Percentiles rank a stretch among this genome's conserved stretches.
phyloP scores from a whole-genome alignment of 2,888 invertebrate species.

The Ctenicera cuprea region DNA sequence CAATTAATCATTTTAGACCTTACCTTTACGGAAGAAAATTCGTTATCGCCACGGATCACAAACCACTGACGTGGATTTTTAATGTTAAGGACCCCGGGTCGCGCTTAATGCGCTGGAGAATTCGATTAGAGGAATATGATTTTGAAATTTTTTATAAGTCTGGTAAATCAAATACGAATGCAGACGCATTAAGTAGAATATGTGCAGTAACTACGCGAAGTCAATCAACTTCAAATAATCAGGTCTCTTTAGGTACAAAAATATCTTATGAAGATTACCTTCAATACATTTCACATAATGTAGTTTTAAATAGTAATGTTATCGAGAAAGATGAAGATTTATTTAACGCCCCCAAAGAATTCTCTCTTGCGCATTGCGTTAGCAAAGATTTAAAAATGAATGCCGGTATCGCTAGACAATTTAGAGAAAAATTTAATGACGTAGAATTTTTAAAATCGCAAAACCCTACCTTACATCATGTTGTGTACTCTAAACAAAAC shows the following conservation, averaged over 20 bases:
- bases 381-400: too few species aligned
- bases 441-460: too few species aligned
- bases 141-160: constrained; percentile 62
- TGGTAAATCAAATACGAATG: constrained; percentile 61
- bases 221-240: background rate
- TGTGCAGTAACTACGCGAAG: background rate
- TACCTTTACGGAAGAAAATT: constrained; percentile 65
- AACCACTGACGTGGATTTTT: constrained; percentile 59
- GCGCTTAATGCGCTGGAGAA: constrained; percentile 61
- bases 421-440: too few species aligned
- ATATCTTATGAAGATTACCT: background rate
- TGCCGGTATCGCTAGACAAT: too few species aligned
- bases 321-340: background rate
- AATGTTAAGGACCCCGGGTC: constrained; percentile 61
- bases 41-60: constrained; percentile 61
- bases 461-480: too few species aligned
- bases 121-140: constrained; percentile 63
- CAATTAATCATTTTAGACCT: constrained; percentile 55
- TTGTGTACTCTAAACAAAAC: too few species aligned
- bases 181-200: background rate
- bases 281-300: background rate
- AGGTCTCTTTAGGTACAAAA: too few species aligned
- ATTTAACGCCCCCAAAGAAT: background rate
- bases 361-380: background rate
- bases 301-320: background rate